Conservation (phyloP, 1,140 invertebrate genomes). For the Drosophila jambulina region DNA sequence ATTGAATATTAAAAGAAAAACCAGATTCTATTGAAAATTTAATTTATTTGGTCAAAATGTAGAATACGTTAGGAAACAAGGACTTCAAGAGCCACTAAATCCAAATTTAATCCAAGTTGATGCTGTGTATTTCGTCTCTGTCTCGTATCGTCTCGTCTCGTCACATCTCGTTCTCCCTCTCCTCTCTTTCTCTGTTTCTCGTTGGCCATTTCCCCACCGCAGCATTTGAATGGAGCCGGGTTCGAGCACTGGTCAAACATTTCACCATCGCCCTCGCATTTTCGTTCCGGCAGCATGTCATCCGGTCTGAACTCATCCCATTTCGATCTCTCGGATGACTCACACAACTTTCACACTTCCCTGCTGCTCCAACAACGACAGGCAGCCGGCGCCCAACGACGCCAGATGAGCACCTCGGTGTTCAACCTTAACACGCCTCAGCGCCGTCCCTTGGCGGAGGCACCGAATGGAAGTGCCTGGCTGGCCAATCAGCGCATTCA, state of each 20-base stretch:
- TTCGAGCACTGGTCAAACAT: constrained; percentile 85
- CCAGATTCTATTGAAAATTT: neutral
- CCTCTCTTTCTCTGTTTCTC: constrained; percentile 51
- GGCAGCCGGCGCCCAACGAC: constrained; percentile 59
- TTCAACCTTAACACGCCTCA: constrained; percentile 86
- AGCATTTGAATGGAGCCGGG: constrained; percentile 72
- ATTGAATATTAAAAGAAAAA: neutral
- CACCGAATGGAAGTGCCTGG: constrained; percentile 54
- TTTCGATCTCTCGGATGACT: constrained; percentile 80
- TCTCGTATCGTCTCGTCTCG: constrained; percentile 49
- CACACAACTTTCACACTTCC: constrained; percentile 82
- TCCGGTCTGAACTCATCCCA: constrained; percentile 84
- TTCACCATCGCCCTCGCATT: constrained; percentile 84
- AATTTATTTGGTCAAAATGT: neutral
- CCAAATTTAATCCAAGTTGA: neutral
- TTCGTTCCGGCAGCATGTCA: constrained; percentile 86
- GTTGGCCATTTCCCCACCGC: constrained; percentile 53
- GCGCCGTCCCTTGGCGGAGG: constrained; percentile 60
- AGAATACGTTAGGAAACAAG: neutral
- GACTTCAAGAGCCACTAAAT: neutral
- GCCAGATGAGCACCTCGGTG: constrained; percentile 86
- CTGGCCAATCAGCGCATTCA: constrained; percentile 77
- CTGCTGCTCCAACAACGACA: constrained; percentile 79
- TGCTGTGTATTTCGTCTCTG: neutral
- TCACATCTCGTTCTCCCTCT: constrained; percentile 57